Evolutionary conservation across 2,797 vertebrate species (phyloP).

Genomic region (Anguilla pacifica): DNA sequence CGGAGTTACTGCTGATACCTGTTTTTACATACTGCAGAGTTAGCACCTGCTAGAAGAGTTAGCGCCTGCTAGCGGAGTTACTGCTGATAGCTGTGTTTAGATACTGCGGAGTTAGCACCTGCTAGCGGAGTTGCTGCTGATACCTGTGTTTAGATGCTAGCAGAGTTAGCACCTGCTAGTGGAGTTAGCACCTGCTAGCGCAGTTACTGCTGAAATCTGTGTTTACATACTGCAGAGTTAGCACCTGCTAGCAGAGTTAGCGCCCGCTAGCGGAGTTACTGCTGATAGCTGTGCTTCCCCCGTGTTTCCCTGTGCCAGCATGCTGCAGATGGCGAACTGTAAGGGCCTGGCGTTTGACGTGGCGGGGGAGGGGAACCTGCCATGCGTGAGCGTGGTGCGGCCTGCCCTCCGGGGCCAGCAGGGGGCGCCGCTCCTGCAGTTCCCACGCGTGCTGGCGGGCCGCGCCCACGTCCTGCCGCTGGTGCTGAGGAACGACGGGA

Average conservation of each 20-base stretch:
- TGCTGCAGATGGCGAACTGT: constrained; percentile 55
- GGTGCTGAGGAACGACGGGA: constrained; percentile 79
- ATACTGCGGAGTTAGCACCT: neutral
- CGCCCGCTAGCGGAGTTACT: no score
- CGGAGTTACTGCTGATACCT: no score
- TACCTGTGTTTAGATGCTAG: neutral
- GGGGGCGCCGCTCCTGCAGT: constrained; percentile 78
- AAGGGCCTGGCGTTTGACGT: constrained; percentile 77
- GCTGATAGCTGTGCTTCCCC: neutral
- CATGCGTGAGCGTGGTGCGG: constrained; percentile 73
- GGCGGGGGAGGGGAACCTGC: constrained; percentile 81
- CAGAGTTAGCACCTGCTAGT: no score
- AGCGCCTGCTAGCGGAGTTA: neutral
- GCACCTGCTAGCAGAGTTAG: neutral
- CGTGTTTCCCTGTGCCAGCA: constrained; percentile 42
- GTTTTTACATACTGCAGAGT: no score
- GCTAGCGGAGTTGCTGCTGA: neutral
- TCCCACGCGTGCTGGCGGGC: constrained; percentile 74
- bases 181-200: no score
- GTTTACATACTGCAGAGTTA: neutral
- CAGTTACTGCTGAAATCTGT: neutral
- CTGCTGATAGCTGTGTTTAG: neutral
- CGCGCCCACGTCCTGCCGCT: constrained; percentile 69
- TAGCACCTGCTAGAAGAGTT: neutral
- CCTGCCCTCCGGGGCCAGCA: constrained; percentile 66